Conservation (phyloP, 2,797 vertebrate genomes). For the Saxicola maurus region DNA sequence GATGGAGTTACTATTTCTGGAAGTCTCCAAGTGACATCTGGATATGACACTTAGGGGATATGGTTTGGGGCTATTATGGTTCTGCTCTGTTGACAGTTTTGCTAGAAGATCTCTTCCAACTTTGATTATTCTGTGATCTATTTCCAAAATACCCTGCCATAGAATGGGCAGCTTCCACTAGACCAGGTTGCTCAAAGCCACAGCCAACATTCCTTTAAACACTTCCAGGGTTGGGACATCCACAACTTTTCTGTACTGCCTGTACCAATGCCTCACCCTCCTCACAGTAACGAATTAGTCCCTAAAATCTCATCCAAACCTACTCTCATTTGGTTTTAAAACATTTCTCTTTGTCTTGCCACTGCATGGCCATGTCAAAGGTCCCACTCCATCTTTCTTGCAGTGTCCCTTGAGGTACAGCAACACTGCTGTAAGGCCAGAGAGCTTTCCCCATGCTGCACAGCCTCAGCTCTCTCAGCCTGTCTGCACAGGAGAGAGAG, state of each 20-base stretch:
- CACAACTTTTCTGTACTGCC: rapidly evolving
- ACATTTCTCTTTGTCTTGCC: neutral
- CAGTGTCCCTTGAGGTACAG: neutral
- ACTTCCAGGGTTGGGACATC: neutral
- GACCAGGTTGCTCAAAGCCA: neutral
- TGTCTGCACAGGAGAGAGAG: neutral
- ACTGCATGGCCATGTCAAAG: neutral
- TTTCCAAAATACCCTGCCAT: neutral
- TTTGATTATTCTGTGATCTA: neutral
- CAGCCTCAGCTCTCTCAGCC: neutral
- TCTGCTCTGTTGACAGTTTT: neutral
- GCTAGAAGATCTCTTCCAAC: neutral
- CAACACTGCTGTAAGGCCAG: too few relatives aligned
- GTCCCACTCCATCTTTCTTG: neutral
- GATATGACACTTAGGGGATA: too few relatives aligned
- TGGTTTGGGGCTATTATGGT: neutral
- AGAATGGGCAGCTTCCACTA: neutral
- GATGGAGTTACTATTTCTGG: neutral
- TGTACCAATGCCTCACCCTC: neutral
- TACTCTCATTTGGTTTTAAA: neutral
- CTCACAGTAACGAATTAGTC: neutral
- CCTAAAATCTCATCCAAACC: neutral
- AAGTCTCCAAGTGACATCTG: neutral
- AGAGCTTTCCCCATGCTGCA: neutral
- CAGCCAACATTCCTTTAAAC: neutral